Percentiles rank a stretch among this genome's conserved stretches.
phyloP scores from a whole-genome alignment of 2,113 vertebrate species.

The Chaenocephalus aceratus region DNA sequence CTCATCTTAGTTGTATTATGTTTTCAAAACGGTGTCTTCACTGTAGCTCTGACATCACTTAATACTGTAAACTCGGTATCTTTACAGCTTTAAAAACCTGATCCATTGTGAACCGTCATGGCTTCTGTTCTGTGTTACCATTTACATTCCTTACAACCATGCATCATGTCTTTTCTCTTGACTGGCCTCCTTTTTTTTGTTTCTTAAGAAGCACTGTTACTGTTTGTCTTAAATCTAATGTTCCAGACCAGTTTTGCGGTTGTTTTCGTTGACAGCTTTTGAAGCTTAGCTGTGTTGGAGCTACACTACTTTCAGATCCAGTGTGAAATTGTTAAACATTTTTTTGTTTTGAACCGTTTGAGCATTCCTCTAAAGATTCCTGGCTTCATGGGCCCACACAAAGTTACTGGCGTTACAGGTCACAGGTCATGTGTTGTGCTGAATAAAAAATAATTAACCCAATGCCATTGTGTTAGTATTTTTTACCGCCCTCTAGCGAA shows the following conservation, averaged over 20 bases:
- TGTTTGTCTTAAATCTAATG: constrained; percentile 1
- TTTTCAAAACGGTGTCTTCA: not conserved
- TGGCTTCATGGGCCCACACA: not conserved
- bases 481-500: not conserved
- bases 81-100: not conserved
- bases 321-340: not conserved
- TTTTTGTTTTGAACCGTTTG: not conserved
- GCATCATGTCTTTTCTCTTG: not conserved
- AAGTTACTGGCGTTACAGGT: constrained; percentile 33
- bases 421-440: constrained; percentile 50
- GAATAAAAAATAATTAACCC: constrained; percentile 45
- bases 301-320: not conserved
- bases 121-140: not conserved
- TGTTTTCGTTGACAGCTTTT: constrained; percentile 11
- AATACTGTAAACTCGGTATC: not conserved
- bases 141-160: constrained; percentile 18
- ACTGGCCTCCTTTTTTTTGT: not conserved
- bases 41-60: not conserved
- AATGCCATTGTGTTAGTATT: not conserved
- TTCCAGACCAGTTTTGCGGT: constrained; percentile 8
- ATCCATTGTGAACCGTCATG: not conserved
- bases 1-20: not conserved
- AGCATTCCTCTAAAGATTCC: constrained; percentile 10
- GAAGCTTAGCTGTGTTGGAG: not conserved
- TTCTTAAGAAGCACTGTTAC: constrained; percentile 17